phyloP scores from a whole-genome alignment of 2,113 vertebrate species.

The Salvelinus fontinalis region DNA sequence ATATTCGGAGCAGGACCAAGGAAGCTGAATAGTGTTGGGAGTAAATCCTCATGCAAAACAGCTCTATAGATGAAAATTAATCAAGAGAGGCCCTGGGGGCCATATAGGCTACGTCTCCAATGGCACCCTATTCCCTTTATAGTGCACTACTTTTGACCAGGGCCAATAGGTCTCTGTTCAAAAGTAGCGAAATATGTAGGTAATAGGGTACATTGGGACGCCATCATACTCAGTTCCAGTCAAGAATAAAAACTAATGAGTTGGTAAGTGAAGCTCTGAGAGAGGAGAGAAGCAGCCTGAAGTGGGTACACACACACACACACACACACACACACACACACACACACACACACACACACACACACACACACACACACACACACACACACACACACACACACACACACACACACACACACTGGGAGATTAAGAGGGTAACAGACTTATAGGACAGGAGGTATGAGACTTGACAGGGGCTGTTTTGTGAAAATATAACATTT shows the following conservation, averaged over 20 bases:
- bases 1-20: conserved; percentile 1
- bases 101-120: background rate
- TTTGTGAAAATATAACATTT: background rate
- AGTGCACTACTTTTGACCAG: too few species aligned
- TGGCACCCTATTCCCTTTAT: too few species aligned
- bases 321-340: too few species aligned
- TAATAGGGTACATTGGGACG: too few species aligned
- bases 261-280: background rate
- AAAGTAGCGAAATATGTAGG: too few species aligned
- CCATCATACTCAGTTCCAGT: background rate
- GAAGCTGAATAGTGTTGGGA: background rate
- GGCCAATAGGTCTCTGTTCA: too few species aligned
- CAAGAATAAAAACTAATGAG: conserved; percentile 15
- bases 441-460: background rate
- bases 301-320: background rate
- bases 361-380: background rate
- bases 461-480: background rate
- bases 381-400: background rate
- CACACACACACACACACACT: background rate
- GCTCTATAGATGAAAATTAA: background rate
- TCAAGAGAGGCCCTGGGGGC: background rate
- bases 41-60: background rate
- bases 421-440: background rate
- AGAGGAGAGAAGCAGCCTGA: background rate
- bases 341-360: too few species aligned